Evolutionary conservation across 2,113 vertebrate species (phyloP), one percentile per base, ranked within the genome.

Genomic region (Hassar affinis): DNA sequence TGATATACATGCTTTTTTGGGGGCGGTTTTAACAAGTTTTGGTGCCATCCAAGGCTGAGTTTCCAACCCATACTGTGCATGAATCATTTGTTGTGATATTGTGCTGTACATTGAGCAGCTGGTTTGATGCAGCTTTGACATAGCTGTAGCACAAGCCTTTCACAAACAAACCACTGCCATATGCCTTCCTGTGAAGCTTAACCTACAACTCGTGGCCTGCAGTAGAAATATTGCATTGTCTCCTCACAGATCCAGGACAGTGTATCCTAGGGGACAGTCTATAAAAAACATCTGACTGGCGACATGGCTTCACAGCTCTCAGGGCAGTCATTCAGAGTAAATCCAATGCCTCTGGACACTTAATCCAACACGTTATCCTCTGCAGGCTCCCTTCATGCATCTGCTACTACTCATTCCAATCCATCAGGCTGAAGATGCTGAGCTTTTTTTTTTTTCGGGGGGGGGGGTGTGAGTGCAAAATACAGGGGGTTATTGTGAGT

Each of bases 181-280:
- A 75, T 84, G 79, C 47, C 54, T 89, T 80, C 78, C 75, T 47
- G 75, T 84, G 79, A 86, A 90, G 85, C 30, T 52, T 68, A 82
- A 88, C 82, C 85, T 78, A 84, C 89, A 84, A 84, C 89, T 90
- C 80, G 85, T 54, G 82, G 89, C 84, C 84, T 78, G 86, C 85
- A 86, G 85, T 90, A 91, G 90, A 91, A 93, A 93, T 92, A 93
- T 92, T 90, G 86, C 86, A 92, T 89, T 87, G 90, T 90, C 89
- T 90, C 52, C 69, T 90, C 68, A 61, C 80, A 89, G 90, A 93
- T 89, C 88, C 89, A 90, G 92, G 91, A 89, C 92, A 91, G 80
- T 79, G 85, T 85, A 78, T 91, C 88, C 91, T 88, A 6, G 80
- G 90, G 92, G 91, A 92, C 85, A 27, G 89, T 92, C 92, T 92